These are phyloP conservation scores for Ictalurus punctatus DNA, from an alignment of 2,113 vertebrate genomes.

Conservation along the genomic window DNA sequence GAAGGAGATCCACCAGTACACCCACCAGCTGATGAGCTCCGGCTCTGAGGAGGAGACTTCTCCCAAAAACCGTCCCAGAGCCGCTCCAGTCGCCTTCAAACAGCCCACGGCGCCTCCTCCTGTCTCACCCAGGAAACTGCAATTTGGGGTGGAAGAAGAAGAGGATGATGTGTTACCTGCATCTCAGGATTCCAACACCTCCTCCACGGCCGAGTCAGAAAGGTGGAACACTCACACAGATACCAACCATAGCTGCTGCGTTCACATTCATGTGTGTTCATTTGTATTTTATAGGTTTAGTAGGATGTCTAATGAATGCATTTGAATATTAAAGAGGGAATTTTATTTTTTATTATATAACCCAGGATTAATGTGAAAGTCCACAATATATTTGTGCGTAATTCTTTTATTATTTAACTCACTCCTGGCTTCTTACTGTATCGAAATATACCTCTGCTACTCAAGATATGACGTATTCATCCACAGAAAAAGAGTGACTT, in stretches of 20 bases:
- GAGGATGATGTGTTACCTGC: conserved; percentile 57
- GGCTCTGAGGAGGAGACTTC: conserved; percentile 75
- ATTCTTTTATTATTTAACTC: background rate
- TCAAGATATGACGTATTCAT: background rate
- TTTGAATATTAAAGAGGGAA: background rate
- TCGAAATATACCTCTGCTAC: background rate
- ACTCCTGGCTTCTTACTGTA: background rate
- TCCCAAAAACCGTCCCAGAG: background rate
- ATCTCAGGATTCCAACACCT: conserved; percentile 78
- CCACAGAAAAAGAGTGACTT: background rate
- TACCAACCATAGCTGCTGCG: background rate
- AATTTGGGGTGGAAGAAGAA: conserved; percentile 41
- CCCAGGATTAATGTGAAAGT: background rate
- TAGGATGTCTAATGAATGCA: background rate
- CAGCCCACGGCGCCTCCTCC: conserved; percentile 54
- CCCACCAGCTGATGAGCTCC: conserved; percentile 81
- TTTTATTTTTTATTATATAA: background rate
- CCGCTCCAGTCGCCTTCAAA: conserved; percentile 59
- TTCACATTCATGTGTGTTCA: background rate
- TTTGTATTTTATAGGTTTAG: background rate
- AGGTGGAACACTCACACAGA: conserved; percentile 56
- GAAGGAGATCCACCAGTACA: conserved; percentile 96
- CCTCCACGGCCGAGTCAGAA: conserved; percentile 77
- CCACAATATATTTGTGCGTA: background rate
- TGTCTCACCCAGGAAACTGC: conserved; percentile 32